These are phyloP conservation scores for Pelobates cultripes DNA, from an alignment of 2,797 vertebrate species.

Conservation along the genomic window DNA sequence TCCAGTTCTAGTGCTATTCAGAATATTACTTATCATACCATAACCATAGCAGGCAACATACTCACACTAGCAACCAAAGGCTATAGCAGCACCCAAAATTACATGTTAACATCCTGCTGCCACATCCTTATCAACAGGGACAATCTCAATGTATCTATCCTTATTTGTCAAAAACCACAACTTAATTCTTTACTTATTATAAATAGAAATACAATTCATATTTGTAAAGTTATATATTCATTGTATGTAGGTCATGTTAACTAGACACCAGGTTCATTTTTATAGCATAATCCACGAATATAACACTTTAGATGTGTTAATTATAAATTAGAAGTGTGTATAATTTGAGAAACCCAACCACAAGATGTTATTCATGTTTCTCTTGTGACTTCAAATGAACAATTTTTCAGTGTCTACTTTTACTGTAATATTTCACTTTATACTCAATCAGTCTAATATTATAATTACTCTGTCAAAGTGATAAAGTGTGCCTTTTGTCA, in stretches of 20 bases:
- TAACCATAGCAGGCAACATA: too few relatives aligned
- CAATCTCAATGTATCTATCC: too few relatives aligned
- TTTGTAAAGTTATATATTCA: not conserved
- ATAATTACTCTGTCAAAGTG: slow-evolving; percentile 48
- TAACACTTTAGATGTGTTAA: not conserved
- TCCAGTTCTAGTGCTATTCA: too few relatives aligned
- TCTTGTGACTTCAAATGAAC: slow-evolving; percentile 10
- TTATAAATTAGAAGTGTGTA: not conserved
- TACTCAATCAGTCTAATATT: slow-evolving; percentile 52
- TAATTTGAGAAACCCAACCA: not conserved
- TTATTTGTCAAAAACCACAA: too few relatives aligned
- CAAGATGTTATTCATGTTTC: slow-evolving; percentile 31
- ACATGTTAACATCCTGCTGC: too few relatives aligned
- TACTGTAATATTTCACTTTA: slow-evolving; percentile 44
- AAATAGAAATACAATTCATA: not conserved
- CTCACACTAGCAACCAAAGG: too few relatives aligned
- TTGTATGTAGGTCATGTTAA: not conserved
- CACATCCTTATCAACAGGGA: too few relatives aligned
- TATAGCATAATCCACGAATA: not conserved
- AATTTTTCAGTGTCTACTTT: slow-evolving; percentile 29
- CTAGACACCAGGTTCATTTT: not conserved
- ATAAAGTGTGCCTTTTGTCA: slow-evolving; percentile 19
- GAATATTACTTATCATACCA: too few relatives aligned
- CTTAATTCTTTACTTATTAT: too few relatives aligned
- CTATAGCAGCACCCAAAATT: too few relatives aligned